phyloP scores from a whole-genome alignment of 64 coral and sea anemone species.

The Dendronephthya gigantea region DNA sequence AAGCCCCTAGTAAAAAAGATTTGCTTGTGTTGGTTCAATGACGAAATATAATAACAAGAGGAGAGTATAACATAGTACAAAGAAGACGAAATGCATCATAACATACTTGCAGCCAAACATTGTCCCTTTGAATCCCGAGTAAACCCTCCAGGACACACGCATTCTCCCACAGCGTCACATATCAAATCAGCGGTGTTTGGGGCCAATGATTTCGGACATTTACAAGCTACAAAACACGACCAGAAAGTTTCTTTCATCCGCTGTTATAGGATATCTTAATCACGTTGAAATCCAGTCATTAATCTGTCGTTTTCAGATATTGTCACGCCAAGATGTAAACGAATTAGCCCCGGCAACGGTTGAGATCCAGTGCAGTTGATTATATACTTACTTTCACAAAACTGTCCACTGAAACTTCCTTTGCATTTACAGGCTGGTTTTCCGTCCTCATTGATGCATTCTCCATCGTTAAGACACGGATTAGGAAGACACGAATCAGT shows the following conservation, averaged over 20 bases:
- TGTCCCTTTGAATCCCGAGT: background rate
- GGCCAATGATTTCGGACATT: background rate
- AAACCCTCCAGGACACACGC: background rate
- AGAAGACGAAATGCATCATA: background rate
- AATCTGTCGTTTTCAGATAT: no score
- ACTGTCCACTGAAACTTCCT: background rate
- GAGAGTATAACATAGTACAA: no score
- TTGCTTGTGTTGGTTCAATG: no score
- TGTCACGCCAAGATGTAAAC: no score
- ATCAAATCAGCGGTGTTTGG: background rate
- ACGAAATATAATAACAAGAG: no score
- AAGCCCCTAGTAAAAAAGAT: background rate
- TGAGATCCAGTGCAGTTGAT: background rate
- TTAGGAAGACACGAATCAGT: background rate
- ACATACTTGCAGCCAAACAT: background rate
- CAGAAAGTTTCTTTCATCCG: no score
- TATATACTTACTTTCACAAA: conserved; percentile 10
- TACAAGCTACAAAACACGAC: background rate
- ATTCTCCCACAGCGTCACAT: background rate
- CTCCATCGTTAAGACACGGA: background rate
- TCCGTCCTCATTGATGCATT: conserved; percentile 3
- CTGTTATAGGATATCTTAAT: background rate
- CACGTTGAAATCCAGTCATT: no score
- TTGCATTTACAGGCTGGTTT: background rate
- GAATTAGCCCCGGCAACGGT: no score